These are phyloP conservation scores for Selenia dentaria DNA, from an alignment of 2,888 invertebrate genomes.

Conservation along the genomic window DNA sequence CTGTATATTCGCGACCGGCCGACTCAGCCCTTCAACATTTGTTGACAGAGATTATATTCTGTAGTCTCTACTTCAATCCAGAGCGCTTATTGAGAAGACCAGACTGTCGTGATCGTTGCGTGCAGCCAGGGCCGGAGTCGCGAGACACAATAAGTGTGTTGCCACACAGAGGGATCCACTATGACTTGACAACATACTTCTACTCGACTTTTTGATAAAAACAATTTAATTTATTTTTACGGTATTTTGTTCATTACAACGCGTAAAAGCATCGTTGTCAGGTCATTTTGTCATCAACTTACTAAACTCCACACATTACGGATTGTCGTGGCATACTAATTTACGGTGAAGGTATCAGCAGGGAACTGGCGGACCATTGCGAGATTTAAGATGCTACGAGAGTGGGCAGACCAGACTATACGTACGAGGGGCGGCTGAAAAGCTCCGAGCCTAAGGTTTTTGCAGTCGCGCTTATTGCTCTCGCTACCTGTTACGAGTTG, in stretches of 20 bases:
- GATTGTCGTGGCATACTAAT: constrained; percentile 13
- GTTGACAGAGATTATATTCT: constrained; percentile 32
- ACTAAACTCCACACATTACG: constrained; percentile 37
- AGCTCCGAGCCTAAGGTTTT: too few relatives aligned
- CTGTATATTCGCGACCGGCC: constrained; percentile 52
- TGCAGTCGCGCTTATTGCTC: too few relatives aligned
- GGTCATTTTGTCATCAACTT: constrained; percentile 48
- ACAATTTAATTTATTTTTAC: too few relatives aligned
- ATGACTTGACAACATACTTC: constrained; percentile 42
- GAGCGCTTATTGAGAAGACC: constrained; percentile 35
- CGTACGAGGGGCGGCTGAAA: too few relatives aligned
- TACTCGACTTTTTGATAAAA: too few relatives aligned
- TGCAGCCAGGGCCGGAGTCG: constrained; percentile 18
- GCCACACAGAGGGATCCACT: constrained; percentile 32
- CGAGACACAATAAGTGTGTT: constrained; percentile 14
- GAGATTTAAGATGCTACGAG: constrained; percentile 18
- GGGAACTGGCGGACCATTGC: constrained; percentile 39
- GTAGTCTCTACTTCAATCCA: constrained; percentile 49
- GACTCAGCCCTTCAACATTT: constrained; percentile 50
- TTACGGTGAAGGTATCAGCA: constrained; percentile 35
- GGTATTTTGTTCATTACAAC: too few relatives aligned
- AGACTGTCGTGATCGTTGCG: constrained; percentile 22
- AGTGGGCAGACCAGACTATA: constrained; percentile 11
- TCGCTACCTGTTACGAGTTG: too few relatives aligned
- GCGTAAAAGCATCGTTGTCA: constrained; percentile 45